Conservation (phyloP, 92 coral and sea anemone species). For the Zoanthus solanderi region DNA sequence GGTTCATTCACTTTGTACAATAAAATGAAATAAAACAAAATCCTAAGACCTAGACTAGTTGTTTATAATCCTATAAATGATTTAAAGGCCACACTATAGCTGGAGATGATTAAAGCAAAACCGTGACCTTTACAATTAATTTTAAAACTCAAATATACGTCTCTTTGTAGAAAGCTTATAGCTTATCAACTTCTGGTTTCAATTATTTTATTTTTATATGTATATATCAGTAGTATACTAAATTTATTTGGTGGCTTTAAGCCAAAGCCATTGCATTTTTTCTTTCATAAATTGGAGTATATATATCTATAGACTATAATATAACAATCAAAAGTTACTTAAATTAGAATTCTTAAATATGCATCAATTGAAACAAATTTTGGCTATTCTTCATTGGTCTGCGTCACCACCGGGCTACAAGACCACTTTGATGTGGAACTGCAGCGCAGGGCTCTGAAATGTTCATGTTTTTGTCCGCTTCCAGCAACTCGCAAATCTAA, state of each 20-base stretch:
- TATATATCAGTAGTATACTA: neutral
- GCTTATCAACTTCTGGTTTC: neutral
- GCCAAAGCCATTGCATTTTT: neutral
- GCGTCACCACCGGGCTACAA: neutral
- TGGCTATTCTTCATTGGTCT: neutral
- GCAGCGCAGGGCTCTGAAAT: neutral
- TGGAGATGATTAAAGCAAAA: too few species aligned
- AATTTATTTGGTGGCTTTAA: neutral
- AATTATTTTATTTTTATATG: neutral
- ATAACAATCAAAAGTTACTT: neutral
- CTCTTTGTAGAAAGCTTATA: neutral
- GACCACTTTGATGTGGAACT: neutral
- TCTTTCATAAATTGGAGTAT: neutral
- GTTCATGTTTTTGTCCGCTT: neutral
- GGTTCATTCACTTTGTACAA: too few species aligned
- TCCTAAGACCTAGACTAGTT: too few species aligned
- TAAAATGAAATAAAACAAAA: too few species aligned
- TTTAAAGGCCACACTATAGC: too few species aligned
- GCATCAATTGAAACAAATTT: constrained; percentile 15
- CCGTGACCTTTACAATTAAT: neutral
- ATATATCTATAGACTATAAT: neutral
- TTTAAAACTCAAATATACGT: neutral
- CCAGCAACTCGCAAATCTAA: constrained; percentile 7
- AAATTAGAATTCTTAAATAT: constrained; percentile 36
- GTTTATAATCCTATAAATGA: too few species aligned